phyloP scores from a whole-genome alignment of 2,888 invertebrate species.

The Coronaproctus castanopsis region DNA sequence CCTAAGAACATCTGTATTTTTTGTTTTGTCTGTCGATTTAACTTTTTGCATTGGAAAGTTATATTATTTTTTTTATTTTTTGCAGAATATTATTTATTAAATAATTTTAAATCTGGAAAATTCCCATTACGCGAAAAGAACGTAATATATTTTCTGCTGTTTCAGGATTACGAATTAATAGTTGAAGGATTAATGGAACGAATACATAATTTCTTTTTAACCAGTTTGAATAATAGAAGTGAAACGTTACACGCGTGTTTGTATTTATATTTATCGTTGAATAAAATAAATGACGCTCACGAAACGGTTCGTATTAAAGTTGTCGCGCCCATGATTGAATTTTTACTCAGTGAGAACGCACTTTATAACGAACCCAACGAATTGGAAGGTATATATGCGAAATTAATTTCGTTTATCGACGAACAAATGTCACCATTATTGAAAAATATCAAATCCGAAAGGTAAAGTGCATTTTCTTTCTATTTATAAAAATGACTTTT shows the following conservation, averaged over 20 bases:
- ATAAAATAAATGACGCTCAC: slow-evolving; percentile 49
- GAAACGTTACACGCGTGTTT: slow-evolving; percentile 31
- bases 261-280: slow-evolving; percentile 40
- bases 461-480: slow-evolving; percentile 26
- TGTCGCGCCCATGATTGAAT: slow-evolving; percentile 43
- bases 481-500: too few species aligned
- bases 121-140: too few species aligned
- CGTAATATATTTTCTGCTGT: slow-evolving; percentile 18
- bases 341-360: slow-evolving; percentile 46
- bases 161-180: slow-evolving; percentile 26
- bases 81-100: too few species aligned
- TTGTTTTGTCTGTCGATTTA: too few species aligned
- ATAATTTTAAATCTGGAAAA: too few species aligned
- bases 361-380: slow-evolving; percentile 40
- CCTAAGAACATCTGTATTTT: too few species aligned
- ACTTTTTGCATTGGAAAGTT: too few species aligned
- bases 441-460: slow-evolving; percentile 14
- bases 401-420: slow-evolving; percentile 49
- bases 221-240: slow-evolving; percentile 31
- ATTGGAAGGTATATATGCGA: slow-evolving; percentile 47
- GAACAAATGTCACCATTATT: slow-evolving; percentile 36
- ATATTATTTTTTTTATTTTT: too few species aligned
- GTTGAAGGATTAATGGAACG: slow-evolving; percentile 31
- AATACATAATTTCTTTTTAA: slow-evolving; percentile 30
- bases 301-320: slow-evolving; percentile 39